phyloP scores from a whole-genome alignment of 2,113 vertebrate species.

The Larimichthys polyactis region DNA sequence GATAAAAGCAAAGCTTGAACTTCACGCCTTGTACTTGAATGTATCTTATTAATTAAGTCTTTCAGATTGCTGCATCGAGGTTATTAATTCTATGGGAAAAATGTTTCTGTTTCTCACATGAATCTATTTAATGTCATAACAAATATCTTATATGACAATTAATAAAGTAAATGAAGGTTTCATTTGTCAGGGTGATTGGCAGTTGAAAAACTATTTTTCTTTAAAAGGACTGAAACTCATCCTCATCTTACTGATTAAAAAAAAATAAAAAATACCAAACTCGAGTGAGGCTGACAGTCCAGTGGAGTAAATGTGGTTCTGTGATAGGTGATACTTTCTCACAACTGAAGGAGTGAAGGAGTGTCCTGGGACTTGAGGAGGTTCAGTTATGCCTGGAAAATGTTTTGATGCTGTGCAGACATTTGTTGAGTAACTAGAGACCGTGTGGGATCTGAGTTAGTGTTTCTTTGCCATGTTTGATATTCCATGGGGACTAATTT shows the following conservation, averaged over 20 bases:
- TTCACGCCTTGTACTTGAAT: background rate
- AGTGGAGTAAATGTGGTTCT: background rate
- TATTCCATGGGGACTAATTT: conserved; percentile 54
- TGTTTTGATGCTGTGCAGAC: conserved; percentile 28
- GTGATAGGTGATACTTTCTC: conserved; percentile 5
- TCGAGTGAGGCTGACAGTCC: background rate
- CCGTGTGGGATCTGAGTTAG: conserved; percentile 36
- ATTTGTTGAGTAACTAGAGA: background rate
- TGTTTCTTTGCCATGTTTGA: conserved; percentile 46
- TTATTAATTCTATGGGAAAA: background rate
- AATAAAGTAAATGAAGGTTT: background rate
- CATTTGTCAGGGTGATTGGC: too few species aligned
- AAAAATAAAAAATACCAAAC: background rate
- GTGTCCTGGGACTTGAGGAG: background rate
- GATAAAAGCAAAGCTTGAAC: background rate
- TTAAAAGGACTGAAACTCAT: background rate
- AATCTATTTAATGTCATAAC: background rate
- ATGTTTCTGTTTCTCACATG: background rate
- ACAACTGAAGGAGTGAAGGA: background rate
- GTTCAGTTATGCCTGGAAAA: conserved; percentile 1
- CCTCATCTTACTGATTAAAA: background rate
- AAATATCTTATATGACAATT: background rate
- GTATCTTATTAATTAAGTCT: background rate
- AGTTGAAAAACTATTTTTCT: background rate
- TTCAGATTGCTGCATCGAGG: background rate